Base-by-base conservation (phyloP, 2,113 vertebrate species). In the Oryzias melastigma region DNA sequence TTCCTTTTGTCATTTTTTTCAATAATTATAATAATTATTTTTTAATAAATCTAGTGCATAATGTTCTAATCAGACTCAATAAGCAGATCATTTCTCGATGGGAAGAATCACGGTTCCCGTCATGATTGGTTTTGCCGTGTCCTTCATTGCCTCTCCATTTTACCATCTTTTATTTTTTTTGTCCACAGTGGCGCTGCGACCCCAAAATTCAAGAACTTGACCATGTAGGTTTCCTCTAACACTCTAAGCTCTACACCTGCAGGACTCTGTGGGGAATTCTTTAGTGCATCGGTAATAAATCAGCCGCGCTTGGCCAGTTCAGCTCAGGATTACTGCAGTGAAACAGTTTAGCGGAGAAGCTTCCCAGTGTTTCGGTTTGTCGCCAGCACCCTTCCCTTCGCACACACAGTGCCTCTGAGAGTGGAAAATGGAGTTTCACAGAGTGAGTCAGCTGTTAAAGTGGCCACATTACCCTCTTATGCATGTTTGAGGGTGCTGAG, bases 151-250 rank as follows among this genome's bases (percentile, higher is more conserved):
- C 43, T 29, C 59, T 59, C 24, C 25, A 52, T 63, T 17, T 66
- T 1, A 77, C 90, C 93, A 92, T 91, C 68, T 56, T 82, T n/a
- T n/a, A 88, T 59, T 92, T 35, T 94, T 71, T 94, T 71, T 94
- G 22, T 93, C 90, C 87, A 46, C 95, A 99, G 97, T 88, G 53
- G 62, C 78, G 85, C 58, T 59, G 92, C 85, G 82, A 18, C 79
- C 81, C 79, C 91, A 77, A 86, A 69, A 17, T 72, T 89, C 59
- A 83, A 79, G 81, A 92, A 88, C 88, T 91, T 97, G 91, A 96
- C 94, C 87, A 95, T 95, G 95, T 99, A 99, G 92, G 97, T 91
- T 52, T 59, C 62, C 16, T 18, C 7, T 17, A 17, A 47, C 45
- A 17, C 17, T 17, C 45, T n/a, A 17, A 8, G n/a, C 16, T n/a